phyloP scores from a whole-genome alignment of 2,888 invertebrate genomes.

The Dysmachus trigonus region DNA sequence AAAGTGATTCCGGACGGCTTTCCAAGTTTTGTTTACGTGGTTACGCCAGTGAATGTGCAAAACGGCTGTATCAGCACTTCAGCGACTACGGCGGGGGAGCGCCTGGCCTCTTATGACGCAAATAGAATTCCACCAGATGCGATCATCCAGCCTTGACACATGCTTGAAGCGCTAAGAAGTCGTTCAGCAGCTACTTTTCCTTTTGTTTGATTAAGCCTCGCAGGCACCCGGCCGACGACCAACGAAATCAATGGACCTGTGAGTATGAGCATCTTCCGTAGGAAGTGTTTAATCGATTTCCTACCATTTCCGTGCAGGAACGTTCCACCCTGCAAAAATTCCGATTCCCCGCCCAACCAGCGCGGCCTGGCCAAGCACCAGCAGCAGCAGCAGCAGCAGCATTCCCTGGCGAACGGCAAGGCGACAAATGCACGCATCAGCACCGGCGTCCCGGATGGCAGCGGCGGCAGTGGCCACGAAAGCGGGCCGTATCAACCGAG shows the following conservation, averaged over 20 bases:
- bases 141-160: constrained; percentile 30
- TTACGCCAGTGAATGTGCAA: neutral
- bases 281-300: neutral
- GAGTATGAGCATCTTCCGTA: neutral
- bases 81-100: neutral
- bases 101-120: neutral
- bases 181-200: neutral
- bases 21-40: constrained; percentile 13
- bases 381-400: neutral
- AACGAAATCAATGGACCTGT: constrained; percentile 5
- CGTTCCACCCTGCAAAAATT: neutral
- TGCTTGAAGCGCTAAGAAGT: neutral
- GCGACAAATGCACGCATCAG: neutral
- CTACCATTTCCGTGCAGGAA: neutral
- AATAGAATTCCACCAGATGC: constrained; percentile 17
- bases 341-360: neutral
- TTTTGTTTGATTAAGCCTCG: neutral
- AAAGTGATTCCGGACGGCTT: neutral
- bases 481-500: neutral
- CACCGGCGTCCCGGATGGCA: neutral
- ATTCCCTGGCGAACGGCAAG: neutral
- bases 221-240: neutral
- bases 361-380: neutral
- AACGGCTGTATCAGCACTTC: neutral
- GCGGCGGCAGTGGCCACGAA: neutral